A percentile compares a stretch with the other conserved stretches of the same genome.
These are phyloP conservation scores for Tenthredo distinguenda DNA, from an alignment of 2,888 invertebrate species.

Conservation along the genomic window DNA sequence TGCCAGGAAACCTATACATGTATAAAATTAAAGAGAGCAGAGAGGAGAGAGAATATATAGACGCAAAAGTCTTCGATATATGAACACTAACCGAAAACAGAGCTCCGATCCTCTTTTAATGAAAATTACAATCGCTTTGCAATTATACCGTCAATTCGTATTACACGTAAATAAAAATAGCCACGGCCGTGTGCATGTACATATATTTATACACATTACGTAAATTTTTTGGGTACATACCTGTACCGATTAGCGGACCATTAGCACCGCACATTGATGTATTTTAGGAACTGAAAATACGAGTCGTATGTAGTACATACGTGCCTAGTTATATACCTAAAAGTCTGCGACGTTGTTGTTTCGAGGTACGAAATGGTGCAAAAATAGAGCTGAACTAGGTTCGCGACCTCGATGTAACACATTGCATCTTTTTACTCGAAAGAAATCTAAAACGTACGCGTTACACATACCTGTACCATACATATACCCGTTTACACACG, in stretches of 20 bases:
- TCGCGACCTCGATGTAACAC: constrained; percentile 49
- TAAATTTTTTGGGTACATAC: background rate
- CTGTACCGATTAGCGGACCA: constrained; percentile 10
- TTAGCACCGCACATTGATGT: background rate
- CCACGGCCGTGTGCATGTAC: no score
- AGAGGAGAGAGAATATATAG: background rate
- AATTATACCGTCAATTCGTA: no score
- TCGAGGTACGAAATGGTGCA: constrained; percentile 46
- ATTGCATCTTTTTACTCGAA: constrained; percentile 4
- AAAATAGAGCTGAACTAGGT: constrained; percentile 48
- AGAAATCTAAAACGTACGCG: background rate
- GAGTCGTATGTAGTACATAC: background rate
- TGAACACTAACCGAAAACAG: background rate
- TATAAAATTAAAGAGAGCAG: background rate
- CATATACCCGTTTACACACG: background rate
- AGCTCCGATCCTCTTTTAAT: background rate
- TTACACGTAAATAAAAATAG: no score
- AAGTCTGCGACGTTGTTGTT: background rate
- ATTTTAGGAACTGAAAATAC: constrained; percentile 11
- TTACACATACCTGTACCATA: background rate
- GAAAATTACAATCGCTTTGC: no score
- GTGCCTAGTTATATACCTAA: background rate
- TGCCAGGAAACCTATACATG: background rate
- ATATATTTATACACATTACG: background rate
- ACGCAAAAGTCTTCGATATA: background rate